Evolutionary conservation across 2,797 vertebrate species (phyloP).

Genomic region (Karalla daura): DNA sequence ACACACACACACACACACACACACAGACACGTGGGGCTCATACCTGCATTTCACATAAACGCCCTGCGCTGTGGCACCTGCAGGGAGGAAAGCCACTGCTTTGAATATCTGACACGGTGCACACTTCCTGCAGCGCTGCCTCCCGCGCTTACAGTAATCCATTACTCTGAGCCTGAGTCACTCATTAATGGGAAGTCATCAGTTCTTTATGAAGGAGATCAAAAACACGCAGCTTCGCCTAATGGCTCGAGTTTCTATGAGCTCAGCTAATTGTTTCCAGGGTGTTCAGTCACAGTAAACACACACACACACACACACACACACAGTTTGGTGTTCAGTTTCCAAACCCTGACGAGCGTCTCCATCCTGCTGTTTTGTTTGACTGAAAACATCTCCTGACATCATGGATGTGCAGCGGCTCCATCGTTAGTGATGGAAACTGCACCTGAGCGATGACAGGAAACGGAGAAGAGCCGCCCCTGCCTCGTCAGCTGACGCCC

Average conservation of each 20-base stretch:
- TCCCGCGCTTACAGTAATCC: slow-evolving; percentile 62
- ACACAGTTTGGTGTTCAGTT: no score
- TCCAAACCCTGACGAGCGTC: no score
- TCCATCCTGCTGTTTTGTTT: no score
- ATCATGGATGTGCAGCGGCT: no score
- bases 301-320: no score
- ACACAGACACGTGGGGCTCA: no score
- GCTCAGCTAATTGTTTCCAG: slow-evolving; percentile 52
- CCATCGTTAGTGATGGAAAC: no score
- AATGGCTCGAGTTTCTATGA: slow-evolving; percentile 6
- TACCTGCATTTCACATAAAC: slow-evolving; percentile 52
- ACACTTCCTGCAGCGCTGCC: slow-evolving; percentile 29
- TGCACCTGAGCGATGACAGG: no score
- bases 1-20: no score
- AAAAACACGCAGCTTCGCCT: slow-evolving; percentile 20
- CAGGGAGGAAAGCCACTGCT: slow-evolving; percentile 39
- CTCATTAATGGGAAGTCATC: slow-evolving; percentile 58
- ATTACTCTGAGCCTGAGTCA: slow-evolving; percentile 57
- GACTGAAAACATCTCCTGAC: no score
- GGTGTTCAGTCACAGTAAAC: slow-evolving; percentile 37
- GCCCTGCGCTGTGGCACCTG: slow-evolving; percentile 1
- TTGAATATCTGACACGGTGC: slow-evolving; percentile 49
- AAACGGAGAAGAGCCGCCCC: no score
- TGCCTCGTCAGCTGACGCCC: no score
- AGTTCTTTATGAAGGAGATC: slow-evolving; percentile 37